Conservation (phyloP, 2,888 invertebrate genomes). For the Diplazon laetatorius region DNA sequence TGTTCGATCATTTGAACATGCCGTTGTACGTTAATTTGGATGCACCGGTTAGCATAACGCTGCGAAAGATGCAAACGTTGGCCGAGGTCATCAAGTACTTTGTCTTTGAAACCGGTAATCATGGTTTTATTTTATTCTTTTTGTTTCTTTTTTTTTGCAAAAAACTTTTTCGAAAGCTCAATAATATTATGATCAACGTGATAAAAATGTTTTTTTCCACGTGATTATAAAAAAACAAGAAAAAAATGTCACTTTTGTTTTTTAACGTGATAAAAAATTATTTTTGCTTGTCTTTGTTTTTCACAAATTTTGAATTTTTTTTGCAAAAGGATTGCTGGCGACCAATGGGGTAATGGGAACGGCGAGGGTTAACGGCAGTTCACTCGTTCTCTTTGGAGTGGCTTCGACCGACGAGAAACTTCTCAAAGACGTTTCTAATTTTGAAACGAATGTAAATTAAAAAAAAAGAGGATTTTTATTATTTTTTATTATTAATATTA, state of each 20-base stretch:
- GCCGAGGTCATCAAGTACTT: conserved; percentile 84
- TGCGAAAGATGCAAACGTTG: conserved; percentile 85
- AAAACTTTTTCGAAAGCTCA: no score
- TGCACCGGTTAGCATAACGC: conserved; percentile 85
- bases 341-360: conserved; percentile 87
- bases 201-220: no score
- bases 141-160: no score
- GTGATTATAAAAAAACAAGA: no score
- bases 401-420: conserved; percentile 88
- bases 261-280: no score
- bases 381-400: conserved; percentile 87
- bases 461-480: no score
- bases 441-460: conserved; percentile 84
- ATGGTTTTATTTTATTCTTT: no score
- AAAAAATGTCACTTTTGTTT: no score
- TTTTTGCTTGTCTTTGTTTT: no score
- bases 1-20: conserved; percentile 91
- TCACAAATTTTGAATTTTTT: background rate
- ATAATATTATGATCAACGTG: no score
- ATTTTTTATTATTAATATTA: no score
- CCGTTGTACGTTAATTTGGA: conserved; percentile 87
- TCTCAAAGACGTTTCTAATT: conserved; percentile 87
- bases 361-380: conserved; percentile 83
- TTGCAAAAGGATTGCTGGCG: conserved; percentile 83
- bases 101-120: conserved; percentile 84